A percentile compares a stretch with the other conserved stretches of the same genome.
These are phyloP conservation scores for Rotaria macrura DNA, from an alignment of 2,888 invertebrate species.

Conservation along the genomic window DNA sequence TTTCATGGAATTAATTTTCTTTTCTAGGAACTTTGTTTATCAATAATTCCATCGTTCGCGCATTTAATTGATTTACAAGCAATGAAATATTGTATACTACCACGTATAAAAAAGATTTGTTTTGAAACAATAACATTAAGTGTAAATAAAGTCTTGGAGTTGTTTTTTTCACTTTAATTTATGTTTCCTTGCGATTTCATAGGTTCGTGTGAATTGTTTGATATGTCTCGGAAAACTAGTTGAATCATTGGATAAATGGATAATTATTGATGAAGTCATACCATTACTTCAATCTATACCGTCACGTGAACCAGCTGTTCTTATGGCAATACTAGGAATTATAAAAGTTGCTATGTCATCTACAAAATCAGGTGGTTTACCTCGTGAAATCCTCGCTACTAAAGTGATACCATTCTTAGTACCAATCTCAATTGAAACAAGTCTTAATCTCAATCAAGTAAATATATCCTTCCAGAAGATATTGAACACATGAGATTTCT, in stretches of 20 bases:
- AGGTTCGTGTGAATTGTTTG: constrained; percentile 81
- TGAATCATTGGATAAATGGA: constrained; percentile 88
- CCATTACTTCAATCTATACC: constrained; percentile 83
- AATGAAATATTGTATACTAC: constrained; percentile 82
- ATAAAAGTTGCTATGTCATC: constrained; percentile 71
- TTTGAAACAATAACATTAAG: constrained; percentile 69
- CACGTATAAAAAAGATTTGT: constrained; percentile 79
- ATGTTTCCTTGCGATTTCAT: constrained; percentile 28
- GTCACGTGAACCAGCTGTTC: constrained; percentile 80
- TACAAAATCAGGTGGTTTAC: not conserved
- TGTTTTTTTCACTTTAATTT: not conserved
- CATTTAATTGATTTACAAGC: constrained; percentile 79
- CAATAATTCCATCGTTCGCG: constrained; percentile 79
- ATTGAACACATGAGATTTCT: no score
- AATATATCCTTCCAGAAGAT: no score
- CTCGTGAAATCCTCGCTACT: constrained; percentile 70
- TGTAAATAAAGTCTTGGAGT: constrained; percentile 51
- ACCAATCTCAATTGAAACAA: constrained; percentile 80
- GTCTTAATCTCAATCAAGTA: constrained; percentile 69
- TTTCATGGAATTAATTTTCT: not conserved
- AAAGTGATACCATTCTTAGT: constrained; percentile 84
- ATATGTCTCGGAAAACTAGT: constrained; percentile 81
- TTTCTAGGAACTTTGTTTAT: constrained; percentile 78
- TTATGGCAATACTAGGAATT: constrained; percentile 87
- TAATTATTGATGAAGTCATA: constrained; percentile 82